These are phyloP conservation scores for Elephantulus edwardii DNA, from an alignment of 2,113 vertebrate genomes.

Conservation along the genomic window DNA sequence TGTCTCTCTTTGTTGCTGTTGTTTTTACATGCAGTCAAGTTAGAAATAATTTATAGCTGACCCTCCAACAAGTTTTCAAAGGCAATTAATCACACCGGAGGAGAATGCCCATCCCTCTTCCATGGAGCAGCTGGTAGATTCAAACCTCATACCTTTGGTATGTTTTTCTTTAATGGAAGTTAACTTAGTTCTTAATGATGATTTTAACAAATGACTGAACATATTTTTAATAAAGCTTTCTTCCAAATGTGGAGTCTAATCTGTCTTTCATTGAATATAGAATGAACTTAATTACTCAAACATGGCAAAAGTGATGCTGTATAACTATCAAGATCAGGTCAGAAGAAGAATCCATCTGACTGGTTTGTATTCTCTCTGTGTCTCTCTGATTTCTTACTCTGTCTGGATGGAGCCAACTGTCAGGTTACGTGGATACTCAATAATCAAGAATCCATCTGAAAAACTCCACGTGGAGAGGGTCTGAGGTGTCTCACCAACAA, in stretches of 20 bases:
- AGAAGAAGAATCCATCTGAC: neutral
- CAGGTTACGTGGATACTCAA: neutral
- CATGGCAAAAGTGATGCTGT: neutral
- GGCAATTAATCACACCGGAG: too few species aligned
- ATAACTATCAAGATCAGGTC: neutral
- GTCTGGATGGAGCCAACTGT: neutral
- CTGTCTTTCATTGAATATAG: neutral
- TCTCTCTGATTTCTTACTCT: neutral
- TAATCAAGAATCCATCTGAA: neutral
- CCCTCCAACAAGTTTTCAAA: too few species aligned
- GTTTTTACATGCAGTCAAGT: too few species aligned
- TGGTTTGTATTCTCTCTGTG: too few species aligned
- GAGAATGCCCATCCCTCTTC: too few species aligned
- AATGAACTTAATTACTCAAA: conserved; percentile 3
- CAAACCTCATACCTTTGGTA: too few species aligned
- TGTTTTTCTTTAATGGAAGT: too few species aligned
- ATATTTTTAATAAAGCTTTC: neutral
- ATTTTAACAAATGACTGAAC: neutral
- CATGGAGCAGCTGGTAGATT: too few species aligned
- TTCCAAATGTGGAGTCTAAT: neutral
- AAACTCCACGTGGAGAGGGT: neutral
- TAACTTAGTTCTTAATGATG: neutral
- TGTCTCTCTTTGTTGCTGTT: neutral
- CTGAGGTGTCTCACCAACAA: neutral
- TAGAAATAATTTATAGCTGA: too few species aligned